Conservation (phyloP, 2,888 invertebrate genomes). For the Acleris literana region DNA sequence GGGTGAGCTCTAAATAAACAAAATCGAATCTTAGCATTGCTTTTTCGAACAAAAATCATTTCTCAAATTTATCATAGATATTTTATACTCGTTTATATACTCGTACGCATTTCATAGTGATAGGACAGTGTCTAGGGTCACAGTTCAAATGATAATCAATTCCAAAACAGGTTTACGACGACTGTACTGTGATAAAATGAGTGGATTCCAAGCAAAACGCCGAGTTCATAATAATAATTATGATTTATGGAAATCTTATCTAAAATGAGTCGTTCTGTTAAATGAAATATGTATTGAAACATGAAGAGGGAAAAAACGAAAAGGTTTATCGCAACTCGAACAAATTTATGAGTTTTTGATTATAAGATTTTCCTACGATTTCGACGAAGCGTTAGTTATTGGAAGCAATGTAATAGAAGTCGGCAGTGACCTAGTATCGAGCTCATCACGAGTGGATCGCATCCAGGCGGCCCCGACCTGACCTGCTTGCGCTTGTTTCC, state of each 20-base stretch:
- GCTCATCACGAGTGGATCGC: conserved; percentile 18
- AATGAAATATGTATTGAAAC: conserved; percentile 10
- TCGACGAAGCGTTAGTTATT: conserved; percentile 5
- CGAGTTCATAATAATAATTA: conserved; percentile 40
- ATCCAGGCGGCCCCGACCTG: conserved; percentile 32
- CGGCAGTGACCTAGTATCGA: conserved; percentile 35
- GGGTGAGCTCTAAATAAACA: not conserved
- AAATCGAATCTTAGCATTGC: not conserved
- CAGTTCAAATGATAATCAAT: conserved; percentile 58
- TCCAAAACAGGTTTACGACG: conserved; percentile 59
- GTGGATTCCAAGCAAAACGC: conserved; percentile 43
- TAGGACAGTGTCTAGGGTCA: conserved; percentile 45
- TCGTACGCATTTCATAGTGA: conserved; percentile 30
- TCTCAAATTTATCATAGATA: no score
- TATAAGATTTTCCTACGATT: not conserved
- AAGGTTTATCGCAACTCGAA: not conserved
- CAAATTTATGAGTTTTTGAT: not conserved
- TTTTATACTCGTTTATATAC: conserved; percentile 26
- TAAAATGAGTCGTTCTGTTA: conserved; percentile 20
- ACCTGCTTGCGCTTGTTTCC: conserved; percentile 35
- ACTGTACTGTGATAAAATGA: conserved; percentile 48
- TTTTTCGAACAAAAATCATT: no score
- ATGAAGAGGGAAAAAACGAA: not conserved
- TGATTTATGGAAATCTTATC: conserved; percentile 41
- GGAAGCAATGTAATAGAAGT: conserved; percentile 14